Percentiles rank a stretch among this genome's conserved stretches.
Evolutionary conservation across 2,797 vertebrate genomes (phyloP).

Genomic region (Ammospiza maritima): DNA sequence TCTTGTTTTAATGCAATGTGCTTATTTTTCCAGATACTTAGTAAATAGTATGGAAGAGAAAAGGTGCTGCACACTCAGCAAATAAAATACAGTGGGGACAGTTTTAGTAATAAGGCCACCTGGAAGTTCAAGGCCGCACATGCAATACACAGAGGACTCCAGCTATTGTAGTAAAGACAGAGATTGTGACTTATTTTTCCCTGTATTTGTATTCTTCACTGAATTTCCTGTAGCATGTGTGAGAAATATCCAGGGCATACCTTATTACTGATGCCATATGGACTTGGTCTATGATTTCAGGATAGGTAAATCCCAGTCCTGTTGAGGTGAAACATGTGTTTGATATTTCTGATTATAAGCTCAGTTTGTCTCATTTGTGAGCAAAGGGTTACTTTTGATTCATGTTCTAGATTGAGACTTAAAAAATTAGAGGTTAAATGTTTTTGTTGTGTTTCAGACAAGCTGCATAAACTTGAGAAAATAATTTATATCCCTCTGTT

Average conservation of each 20-base stretch:
- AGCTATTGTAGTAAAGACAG: neutral
- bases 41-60: neutral
- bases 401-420: neutral
- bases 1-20: neutral
- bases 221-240: neutral
- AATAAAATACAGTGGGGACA: neutral
- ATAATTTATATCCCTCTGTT: neutral
- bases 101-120: neutral
- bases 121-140: neutral
- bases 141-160: neutral
- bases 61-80: neutral
- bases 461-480: neutral
- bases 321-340: neutral
- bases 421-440: constrained; percentile 5
- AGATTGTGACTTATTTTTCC: neutral
- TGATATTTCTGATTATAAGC: neutral
- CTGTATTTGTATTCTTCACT: neutral
- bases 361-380: neutral
- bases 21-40: neutral
- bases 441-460: neutral
- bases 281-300: constrained; percentile 11
- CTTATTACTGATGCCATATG: neutral
- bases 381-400: neutral
- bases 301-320: neutral
- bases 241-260: neutral